phyloP scores from a whole-genome alignment of 2,113 vertebrate genomes.

The Glaucidium brasilianum region DNA sequence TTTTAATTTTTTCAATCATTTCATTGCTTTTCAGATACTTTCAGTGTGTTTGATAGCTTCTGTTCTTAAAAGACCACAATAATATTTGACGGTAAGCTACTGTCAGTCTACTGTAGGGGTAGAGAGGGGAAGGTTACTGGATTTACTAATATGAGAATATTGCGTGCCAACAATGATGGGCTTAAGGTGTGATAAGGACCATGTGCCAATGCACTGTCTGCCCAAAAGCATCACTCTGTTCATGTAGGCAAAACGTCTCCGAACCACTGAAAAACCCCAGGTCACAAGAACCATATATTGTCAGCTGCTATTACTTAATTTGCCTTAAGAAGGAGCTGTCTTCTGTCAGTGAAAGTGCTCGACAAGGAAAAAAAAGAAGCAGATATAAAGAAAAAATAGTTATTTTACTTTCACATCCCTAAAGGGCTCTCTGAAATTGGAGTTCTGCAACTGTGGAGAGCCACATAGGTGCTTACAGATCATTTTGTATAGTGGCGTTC shows the following conservation, averaged over 20 bases:
- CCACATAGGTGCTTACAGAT: not conserved
- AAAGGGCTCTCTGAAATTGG: not conserved
- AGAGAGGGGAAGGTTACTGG: not conserved
- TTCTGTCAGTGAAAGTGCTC: not conserved
- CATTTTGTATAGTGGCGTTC: not conserved
- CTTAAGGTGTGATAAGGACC: not conserved
- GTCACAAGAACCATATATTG: not conserved
- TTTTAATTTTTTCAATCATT: not conserved
- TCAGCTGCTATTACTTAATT: not conserved
- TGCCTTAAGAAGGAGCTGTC: conserved; percentile 10
- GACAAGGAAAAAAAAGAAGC: not conserved
- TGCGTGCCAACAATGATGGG: not conserved
- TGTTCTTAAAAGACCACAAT: not conserved
- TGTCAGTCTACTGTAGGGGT: not conserved
- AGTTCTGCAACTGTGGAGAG: not conserved
- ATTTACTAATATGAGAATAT: not conserved
- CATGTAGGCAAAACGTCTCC: not conserved
- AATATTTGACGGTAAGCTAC: not conserved
- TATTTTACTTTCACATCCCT: not conserved
- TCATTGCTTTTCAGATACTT: not conserved
- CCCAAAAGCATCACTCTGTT: not conserved
- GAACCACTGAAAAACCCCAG: not conserved
- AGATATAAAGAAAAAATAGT: not conserved
- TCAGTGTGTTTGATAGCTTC: not conserved
- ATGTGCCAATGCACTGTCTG: not conserved